Percentiles rank a stretch among this genome's conserved stretches.
phyloP scores from a whole-genome alignment of 2,113 vertebrate genomes.

The Panthera uncia region DNA sequence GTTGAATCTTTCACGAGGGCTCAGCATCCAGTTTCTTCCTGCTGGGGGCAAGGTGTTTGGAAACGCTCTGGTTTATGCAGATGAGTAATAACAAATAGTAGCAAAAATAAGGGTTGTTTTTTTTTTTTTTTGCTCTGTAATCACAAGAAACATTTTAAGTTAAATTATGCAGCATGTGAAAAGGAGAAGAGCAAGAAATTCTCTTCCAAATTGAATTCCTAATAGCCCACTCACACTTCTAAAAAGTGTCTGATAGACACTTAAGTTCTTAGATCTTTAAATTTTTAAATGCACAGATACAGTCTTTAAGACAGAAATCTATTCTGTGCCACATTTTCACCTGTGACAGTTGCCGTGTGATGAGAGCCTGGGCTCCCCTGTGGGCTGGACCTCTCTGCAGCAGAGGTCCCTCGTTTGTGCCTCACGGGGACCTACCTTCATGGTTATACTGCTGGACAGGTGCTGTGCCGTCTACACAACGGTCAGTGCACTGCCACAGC shows the following conservation, averaged over 20 bases:
- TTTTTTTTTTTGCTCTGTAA: background rate
- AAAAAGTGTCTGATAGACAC: background rate
- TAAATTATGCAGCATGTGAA: background rate
- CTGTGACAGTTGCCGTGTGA: background rate
- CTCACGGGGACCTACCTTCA: background rate
- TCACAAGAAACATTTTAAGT: background rate
- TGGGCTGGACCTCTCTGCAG: no score
- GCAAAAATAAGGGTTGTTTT: background rate
- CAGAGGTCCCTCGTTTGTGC: background rate
- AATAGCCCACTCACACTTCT: background rate
- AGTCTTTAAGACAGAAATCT: background rate
- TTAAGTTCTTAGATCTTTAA: background rate
- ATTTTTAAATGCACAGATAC: background rate
- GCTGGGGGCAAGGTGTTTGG: background rate
- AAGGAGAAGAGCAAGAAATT: background rate
- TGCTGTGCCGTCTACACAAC: accelerated
- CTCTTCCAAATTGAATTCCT: background rate
- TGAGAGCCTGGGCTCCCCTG: background rate
- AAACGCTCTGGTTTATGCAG: background rate
- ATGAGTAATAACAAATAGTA: background rate
- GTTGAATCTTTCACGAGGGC: background rate
- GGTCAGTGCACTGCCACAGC: background rate
- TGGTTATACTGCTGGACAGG: accelerated
- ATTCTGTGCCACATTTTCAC: background rate
- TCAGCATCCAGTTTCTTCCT: background rate